Conservation (phyloP, 30 jellyfish, hydroid and myxozoan genomes). For the Aurelia coerulea region DNA sequence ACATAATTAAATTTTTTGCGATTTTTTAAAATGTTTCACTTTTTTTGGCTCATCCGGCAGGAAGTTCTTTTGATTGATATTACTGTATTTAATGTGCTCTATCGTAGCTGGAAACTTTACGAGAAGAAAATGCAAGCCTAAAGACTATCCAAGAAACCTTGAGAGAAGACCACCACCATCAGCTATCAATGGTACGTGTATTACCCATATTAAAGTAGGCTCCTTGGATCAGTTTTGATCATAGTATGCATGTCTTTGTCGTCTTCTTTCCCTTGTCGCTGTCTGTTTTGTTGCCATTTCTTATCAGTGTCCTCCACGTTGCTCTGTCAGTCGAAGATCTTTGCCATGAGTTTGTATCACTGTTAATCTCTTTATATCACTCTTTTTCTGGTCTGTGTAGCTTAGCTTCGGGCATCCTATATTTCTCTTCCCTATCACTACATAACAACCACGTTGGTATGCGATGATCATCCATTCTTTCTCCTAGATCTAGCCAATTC, state of each 20-base stretch:
- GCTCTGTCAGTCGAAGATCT: background rate
- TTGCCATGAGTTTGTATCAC: background rate
- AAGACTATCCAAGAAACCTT: slow-evolving; percentile 67
- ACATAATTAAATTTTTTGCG: no score
- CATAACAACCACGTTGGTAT: no score
- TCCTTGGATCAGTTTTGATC: background rate
- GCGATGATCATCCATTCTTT: no score
- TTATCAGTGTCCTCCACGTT: background rate
- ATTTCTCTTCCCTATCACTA: no score
- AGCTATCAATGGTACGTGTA: background rate
- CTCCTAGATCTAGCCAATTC: no score
- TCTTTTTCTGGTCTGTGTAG: background rate
- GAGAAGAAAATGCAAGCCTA: slow-evolving; percentile 69
- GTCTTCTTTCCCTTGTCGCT: background rate
- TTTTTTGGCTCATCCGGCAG: no score
- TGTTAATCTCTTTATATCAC: background rate
- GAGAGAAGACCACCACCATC: slow-evolving; percentile 51
- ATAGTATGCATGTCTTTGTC: background rate
- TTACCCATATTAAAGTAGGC: background rate
- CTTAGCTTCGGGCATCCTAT: background rate
- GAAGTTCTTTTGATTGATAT: no score
- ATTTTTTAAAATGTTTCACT: no score
- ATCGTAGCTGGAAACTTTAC: slow-evolving; percentile 52
- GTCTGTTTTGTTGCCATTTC: background rate
- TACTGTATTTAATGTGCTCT: background rate